A percentile compares a stretch with the other conserved stretches of the same genome.
These are phyloP conservation scores for Amphimedon queenslandica DNA, from an alignment of 37 sponge, comb jelly and placozoan species.

Conservation along the genomic window DNA sequence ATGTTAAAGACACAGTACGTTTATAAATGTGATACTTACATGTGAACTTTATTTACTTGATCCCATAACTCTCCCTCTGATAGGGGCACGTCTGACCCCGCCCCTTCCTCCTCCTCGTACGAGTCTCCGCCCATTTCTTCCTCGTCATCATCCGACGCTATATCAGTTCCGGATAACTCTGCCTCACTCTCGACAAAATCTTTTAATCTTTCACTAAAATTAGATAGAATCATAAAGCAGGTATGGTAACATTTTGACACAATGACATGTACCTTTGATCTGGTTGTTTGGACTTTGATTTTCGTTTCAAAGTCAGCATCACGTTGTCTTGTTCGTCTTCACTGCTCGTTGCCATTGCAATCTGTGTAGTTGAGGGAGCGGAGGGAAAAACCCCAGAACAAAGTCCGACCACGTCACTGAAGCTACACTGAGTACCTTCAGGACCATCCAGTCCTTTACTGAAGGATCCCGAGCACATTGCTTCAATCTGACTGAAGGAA, in stretches of 20 bases:
- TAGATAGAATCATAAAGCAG: not conserved
- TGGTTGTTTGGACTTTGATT: constrained; percentile 26
- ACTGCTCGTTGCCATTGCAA: not conserved
- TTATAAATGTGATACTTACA: constrained; percentile 29
- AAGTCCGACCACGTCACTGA: constrained; percentile 37
- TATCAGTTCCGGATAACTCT: constrained; percentile 83
- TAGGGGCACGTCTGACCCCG: constrained; percentile 33
- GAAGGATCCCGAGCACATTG: not conserved
- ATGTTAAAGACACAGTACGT: not conserved
- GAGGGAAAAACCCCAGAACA: constrained; percentile 66
- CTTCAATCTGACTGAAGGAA: not conserved
- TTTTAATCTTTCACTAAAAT: constrained; percentile 45
- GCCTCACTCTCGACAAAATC: constrained; percentile 91
- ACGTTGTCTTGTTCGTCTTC: constrained; percentile 15
- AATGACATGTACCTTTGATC: not conserved
- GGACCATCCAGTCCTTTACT: not conserved
- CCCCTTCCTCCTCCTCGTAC: constrained; percentile 75
- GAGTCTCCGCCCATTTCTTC: constrained; percentile 46
- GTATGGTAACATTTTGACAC: no score
- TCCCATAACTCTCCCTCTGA: constrained; percentile 68
- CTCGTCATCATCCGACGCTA: constrained; percentile 53
- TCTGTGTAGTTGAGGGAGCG: not conserved
- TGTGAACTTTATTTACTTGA: constrained; percentile 81
- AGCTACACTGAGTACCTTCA: constrained; percentile 1
- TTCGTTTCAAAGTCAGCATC: constrained; percentile 38